Base-by-base conservation (phyloP, 1,140 invertebrate species). In the Hyles vespertilio region DNA sequence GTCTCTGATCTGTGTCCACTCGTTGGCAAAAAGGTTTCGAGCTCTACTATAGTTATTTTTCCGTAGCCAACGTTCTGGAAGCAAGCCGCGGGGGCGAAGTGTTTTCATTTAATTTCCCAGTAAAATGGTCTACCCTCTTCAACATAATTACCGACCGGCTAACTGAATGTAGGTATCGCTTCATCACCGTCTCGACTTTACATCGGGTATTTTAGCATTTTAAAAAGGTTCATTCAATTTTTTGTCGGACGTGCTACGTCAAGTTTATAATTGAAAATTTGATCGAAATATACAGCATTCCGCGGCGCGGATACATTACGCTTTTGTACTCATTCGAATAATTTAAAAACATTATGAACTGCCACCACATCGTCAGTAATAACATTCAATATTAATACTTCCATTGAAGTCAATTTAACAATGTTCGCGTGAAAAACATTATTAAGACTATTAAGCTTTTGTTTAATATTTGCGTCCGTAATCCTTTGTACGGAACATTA, bases 101-200 rank as follows among this genome's bases (percentile, higher is more conserved):
- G 77, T 82, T 82, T 82, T 82, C 77, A 59, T 82, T 82, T 79
- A 73, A 82, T 82, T 82, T 82, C 72, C 69, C 67, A 73, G 70
- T 67, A 62, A 79, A 77, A 72, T 73, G 68, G 69, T 55, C 68
- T 66, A 58, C 68, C 59, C 64, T 77, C 69, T 64, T 70, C 66
- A 68, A 69, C 69, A 62, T 80, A 82, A 82, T 82, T 80, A 80
- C 63, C 49, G 56, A 54, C 46, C 49, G 58, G 60, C 66, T 72
- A 67, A 69, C 63, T 63, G 59, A 63, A 66, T 66, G 67, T 72
- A 69, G 40, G 59, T 66, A 66, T 72, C 61, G 67, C 59, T 68
- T 65, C 69, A 65, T 71, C 67, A 65, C 61, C 53, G 53, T 63
- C 63, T 64, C 67, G 55, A 58, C 61, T 59, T 65, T 70, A 61